Base-by-base conservation (phyloP, 2,888 invertebrate species). In the Mamestra brassicae region DNA sequence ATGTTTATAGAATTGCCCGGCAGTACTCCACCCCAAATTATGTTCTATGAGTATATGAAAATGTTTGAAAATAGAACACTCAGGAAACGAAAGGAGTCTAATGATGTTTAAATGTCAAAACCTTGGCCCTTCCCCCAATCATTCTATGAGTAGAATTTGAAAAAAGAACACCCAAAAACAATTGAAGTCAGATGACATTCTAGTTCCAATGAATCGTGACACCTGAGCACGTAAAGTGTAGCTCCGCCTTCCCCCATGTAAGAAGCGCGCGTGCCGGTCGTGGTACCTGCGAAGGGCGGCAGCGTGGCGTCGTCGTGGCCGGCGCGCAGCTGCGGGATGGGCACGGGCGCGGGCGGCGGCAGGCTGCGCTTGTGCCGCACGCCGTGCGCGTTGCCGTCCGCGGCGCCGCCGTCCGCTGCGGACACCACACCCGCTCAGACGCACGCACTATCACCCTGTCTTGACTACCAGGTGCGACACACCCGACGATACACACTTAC, bases 251-350 rank as follows among this genome's bases (percentile, higher is more conserved):
- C 83, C 80, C 80, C 78, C 80, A 55, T 26, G 26, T 60, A 45
- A 55, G 26, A 52, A 66, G 78, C 77, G 42, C 42, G n/a, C 15
- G 2, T 0, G 52, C 10, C 67, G 6, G 4, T 3, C 7, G 1
- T n/a, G 66, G 89, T 94, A 94, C 94, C 94, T 97, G 97, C 94
- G 91, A 97, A 97, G 85, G 95, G 94, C 88, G 90, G 85, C 85
- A 86, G 88, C 50, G 80, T 61, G 78, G 80, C 80, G 86, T 84
- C 85, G 88, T 85, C 91, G 86, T 81, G 90, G 92, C 97, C 97
- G 94, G 97, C 97, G 95, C 98, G 98, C 96, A 99, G 97, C 97
- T 98, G 98, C 94, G 98, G 98, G 95, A 99, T 99, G 95, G 98
- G 98, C 94, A 97, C 97, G 94, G 98, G 98, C 95, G 97, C 97